Evolutionary conservation across 2,113 vertebrate species (phyloP), one percentile per base, ranked within the genome.

Genomic region (Osmerus eperlanus): DNA sequence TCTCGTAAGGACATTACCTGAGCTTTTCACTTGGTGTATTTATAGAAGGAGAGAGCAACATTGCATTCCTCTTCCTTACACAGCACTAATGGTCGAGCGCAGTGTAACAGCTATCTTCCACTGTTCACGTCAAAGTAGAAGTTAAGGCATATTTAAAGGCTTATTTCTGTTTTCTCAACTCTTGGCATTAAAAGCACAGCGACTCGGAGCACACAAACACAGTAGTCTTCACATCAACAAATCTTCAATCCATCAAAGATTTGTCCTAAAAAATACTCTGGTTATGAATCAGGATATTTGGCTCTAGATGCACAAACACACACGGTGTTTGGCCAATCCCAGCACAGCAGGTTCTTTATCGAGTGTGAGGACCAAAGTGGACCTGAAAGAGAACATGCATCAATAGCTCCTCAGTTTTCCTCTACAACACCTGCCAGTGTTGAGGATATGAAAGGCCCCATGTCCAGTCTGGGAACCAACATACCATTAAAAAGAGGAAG

Each of bases 21-120:
- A 78, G 82, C 86, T 89, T 90, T 89, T 86, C 84, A 83, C 88
- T 84, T 84, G 73, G 73, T 72, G 9, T 47, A 47, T 47, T 47
- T 47, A 47, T 47, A 47, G 41, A 47, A 47, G 41, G 2, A 47
- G 41, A 47, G 41, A 47, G 41, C 41, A 12, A 47, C 41, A 78
- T 73, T 71, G 69, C 7, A 47, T 47, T 47, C 41, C 41, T 47
- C 7, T 47, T 47, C 32, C 32, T 36, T 36, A 6, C 32, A 36
- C 41, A 47, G 41, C 7, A 47, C 41, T 47, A 47, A 41, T 9
- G 36, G 41, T 47, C 9, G 41, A 47, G 9, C 9, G 9, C 41
- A 47, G 41, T 47, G 41, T 47, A 47, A 47, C 41, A 11, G 41
- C 41, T 47, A 36, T 36, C 32, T 7, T 36, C 4, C 32, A 36